Evolutionary conservation across 2,113 vertebrate species (phyloP).

Genomic region (Cricetomys ansorgei): DNA sequence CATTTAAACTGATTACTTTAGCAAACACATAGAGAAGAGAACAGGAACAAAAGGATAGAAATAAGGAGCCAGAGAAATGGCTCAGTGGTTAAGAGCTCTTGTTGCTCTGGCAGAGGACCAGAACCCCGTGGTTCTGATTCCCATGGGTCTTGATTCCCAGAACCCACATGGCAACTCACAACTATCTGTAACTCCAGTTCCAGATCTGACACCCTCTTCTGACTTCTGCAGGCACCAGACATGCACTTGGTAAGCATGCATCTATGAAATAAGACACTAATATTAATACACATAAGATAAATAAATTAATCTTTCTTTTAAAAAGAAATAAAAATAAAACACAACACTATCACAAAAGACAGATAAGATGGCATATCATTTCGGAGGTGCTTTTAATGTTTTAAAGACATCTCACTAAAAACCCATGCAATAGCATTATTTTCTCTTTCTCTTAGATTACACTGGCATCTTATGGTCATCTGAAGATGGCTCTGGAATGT

Average conservation of each 20-base stretch:
- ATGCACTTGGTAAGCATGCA: background rate
- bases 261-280: background rate
- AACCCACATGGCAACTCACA: background rate
- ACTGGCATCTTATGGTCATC: conserved; percentile 63
- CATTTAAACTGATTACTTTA: background rate
- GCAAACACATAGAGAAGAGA: background rate
- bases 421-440: background rate
- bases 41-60: background rate
- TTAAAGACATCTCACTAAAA: conserved; percentile 19
- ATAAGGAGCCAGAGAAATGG: background rate
- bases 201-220: background rate
- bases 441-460: conserved; percentile 1
- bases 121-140: too few relatives aligned
- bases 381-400: background rate
- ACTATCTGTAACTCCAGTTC: background rate
- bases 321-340: background rate
- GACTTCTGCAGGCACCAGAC: background rate
- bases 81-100: background rate
- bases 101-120: background rate
- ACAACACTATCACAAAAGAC: background rate
- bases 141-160: background rate
- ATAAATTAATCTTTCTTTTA: background rate
- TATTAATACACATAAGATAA: background rate
- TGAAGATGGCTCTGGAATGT: background rate
- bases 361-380: background rate